Evolutionary conservation across 2,797 vertebrate genomes (phyloP).

Genomic region (Hephaestus fuliginosus): DNA sequence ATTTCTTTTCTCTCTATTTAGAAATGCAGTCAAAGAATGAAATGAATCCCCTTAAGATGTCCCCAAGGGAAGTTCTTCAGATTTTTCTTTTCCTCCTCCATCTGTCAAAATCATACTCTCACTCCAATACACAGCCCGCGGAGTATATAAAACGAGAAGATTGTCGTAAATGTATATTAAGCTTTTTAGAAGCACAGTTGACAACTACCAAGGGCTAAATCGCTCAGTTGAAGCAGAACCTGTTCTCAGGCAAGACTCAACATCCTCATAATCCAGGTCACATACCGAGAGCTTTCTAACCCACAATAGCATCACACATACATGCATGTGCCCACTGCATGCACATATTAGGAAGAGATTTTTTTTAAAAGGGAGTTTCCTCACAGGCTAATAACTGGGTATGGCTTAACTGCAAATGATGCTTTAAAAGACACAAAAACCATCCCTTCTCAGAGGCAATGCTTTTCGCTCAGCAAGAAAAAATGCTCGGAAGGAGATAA

Average conservation of each 20-base stretch:
- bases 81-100: conserved; percentile 70
- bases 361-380: conserved; percentile 33
- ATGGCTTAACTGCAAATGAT: conserved; percentile 25
- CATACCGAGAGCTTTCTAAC: conserved; percentile 38
- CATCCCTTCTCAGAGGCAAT: conserved; percentile 12
- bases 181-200: conserved; percentile 78
- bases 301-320: conserved; percentile 49
- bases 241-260: conserved; percentile 68
- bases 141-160: conserved; percentile 73
- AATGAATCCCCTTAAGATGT: conserved; percentile 76
- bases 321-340: conserved; percentile 36
- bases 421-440: conserved; percentile 45
- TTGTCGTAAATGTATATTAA: conserved; percentile 81
- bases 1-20: conserved; percentile 69
- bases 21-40: conserved; percentile 74
- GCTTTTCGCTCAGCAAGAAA: not conserved
- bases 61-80: conserved; percentile 74
- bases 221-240: conserved; percentile 76
- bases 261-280: conserved; percentile 73
- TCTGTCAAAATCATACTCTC: conserved; percentile 84
- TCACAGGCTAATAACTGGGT: conserved; percentile 31
- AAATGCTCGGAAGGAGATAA: not conserved
- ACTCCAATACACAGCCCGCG: conserved; percentile 79
- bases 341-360: conserved; percentile 21
- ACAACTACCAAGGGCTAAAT: conserved; percentile 80